These are phyloP conservation scores for Chalcosyrphus nemorum DNA, from an alignment of 2,888 invertebrate genomes.

Conservation along the genomic window DNA sequence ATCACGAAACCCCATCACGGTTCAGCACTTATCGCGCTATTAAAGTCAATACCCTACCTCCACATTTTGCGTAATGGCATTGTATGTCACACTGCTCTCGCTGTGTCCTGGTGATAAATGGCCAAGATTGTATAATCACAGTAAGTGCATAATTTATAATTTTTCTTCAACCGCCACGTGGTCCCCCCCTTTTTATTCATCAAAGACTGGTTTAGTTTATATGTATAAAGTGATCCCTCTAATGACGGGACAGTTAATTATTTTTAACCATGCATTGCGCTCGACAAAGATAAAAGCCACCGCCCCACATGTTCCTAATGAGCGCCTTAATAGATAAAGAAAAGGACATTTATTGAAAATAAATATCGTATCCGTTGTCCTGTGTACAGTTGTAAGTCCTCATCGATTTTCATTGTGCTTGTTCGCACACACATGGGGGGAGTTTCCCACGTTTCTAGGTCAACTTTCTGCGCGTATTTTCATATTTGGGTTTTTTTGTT, in stretches of 20 bases:
- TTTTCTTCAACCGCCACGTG: background rate
- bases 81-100: slow-evolving; percentile 16
- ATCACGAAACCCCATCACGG: background rate
- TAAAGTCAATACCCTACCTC: background rate
- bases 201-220: background rate
- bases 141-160: slow-evolving; percentile 44
- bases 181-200: background rate
- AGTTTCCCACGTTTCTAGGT: slow-evolving; percentile 53
- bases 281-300: slow-evolving; percentile 4
- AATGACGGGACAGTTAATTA: slow-evolving; percentile 20
- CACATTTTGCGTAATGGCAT: slow-evolving; percentile 19
- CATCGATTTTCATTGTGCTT: slow-evolving; percentile 25
- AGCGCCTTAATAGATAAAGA: slow-evolving; percentile 15
- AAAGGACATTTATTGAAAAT: slow-evolving; percentile 45
- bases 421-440: background rate
- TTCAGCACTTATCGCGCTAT: slow-evolving; percentile 5
- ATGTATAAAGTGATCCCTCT: background rate
- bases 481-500: background rate
- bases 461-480: slow-evolving; percentile 55
- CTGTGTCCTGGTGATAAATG: slow-evolving; percentile 30
- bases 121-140: slow-evolving; percentile 36
- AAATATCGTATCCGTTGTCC: background rate
- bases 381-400: background rate
- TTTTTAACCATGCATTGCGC: slow-evolving; percentile 25
- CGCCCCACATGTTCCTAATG: slow-evolving; percentile 4